phyloP scores from a whole-genome alignment of 2,797 vertebrate species.

The Fringilla coelebs region DNA sequence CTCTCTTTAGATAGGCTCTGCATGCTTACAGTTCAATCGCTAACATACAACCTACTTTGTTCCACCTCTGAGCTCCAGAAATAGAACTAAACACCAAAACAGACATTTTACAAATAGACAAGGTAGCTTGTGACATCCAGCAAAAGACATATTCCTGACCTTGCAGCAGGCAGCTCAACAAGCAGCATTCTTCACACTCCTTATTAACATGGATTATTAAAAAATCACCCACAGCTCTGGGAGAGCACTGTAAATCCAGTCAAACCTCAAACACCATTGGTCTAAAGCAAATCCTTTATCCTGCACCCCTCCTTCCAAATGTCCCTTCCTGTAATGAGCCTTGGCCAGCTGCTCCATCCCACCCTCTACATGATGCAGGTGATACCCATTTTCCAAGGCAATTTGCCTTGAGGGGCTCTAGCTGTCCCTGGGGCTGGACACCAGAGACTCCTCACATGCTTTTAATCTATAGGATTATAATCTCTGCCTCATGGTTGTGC shows the following conservation, averaged over 20 bases:
- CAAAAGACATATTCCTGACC: accelerated
- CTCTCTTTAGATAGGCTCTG: background rate
- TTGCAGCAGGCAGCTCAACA: background rate
- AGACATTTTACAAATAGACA: background rate
- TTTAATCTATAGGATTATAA: background rate
- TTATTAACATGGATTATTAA: accelerated
- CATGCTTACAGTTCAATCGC: background rate
- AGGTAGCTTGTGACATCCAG: background rate
- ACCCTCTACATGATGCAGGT: accelerated
- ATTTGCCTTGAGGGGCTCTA: background rate
- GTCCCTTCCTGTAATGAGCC: accelerated
- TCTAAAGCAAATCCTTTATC: background rate
- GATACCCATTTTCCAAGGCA: background rate
- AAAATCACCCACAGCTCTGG: accelerated
- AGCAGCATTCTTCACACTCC: background rate
- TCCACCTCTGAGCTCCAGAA: background rate
- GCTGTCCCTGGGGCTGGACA: background rate
- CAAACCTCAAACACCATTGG: accelerated
- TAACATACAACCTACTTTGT: background rate
- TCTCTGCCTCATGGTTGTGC: background rate
- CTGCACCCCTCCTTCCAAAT: accelerated
- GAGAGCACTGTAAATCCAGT: accelerated
- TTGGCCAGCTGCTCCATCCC: background rate
- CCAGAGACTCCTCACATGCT: background rate
- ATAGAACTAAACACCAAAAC: background rate